Evolutionary conservation across 2,797 vertebrate species (phyloP).

Genomic region (Tachyglossus aculeatus): DNA sequence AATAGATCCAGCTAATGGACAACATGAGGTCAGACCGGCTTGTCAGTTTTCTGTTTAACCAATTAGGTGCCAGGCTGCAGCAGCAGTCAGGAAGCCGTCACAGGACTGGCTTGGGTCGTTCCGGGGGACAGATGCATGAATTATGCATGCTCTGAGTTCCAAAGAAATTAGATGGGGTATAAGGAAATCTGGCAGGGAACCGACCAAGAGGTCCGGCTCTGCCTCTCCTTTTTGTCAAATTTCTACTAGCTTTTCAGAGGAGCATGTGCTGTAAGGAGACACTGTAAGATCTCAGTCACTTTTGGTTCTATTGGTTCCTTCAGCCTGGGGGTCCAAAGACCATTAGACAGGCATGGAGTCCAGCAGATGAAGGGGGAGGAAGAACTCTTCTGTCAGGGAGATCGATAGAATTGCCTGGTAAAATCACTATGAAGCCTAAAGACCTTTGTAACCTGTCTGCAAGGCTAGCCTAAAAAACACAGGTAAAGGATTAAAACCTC

Average conservation of each 20-base stretch:
- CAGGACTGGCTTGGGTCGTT: neutral
- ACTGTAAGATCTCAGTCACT: no score
- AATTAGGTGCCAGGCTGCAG: conserved; percentile 7
- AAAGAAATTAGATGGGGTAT: neutral
- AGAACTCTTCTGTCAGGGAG: no score
- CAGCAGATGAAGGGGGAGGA: no score
- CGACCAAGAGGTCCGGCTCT: neutral
- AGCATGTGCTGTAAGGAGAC: no score
- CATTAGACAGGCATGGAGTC: no score
- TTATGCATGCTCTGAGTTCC: neutral
- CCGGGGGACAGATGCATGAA: neutral
- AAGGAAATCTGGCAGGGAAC: neutral
- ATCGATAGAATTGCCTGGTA: no score
- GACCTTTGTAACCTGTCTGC: no score
- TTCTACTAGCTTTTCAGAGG: neutral
- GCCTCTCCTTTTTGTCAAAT: neutral
- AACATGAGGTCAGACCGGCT: conserved; percentile 47
- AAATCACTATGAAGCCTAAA: no score
- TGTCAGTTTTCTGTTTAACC: conserved; percentile 54
- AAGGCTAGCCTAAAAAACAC: no score
- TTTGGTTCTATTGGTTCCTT: no score
- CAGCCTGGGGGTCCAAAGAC: no score
- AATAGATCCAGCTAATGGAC: conserved; percentile 63
- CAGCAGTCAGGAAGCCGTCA: neutral
- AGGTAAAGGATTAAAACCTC: no score